phyloP scores from a whole-genome alignment of 2,113 vertebrate genomes.

The Callipepla squamata region DNA sequence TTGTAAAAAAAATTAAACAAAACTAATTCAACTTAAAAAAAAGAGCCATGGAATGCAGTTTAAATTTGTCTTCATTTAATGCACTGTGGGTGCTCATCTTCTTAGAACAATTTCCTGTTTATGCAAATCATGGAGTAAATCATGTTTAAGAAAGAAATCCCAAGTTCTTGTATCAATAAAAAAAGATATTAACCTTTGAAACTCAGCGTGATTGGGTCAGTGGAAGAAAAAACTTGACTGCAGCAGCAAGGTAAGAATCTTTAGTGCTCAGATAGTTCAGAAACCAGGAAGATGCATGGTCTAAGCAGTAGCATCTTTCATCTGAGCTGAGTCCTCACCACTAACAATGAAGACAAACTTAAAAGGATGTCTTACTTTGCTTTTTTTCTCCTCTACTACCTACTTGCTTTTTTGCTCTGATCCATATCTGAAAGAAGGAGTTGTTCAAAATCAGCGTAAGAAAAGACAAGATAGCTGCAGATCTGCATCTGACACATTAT shows the following conservation, averaged over 20 bases:
- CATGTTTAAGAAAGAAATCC: neutral
- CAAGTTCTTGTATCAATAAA: neutral
- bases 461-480: neutral
- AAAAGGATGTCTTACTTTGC: neutral
- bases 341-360: neutral
- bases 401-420: slow-evolving; percentile 41
- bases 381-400: neutral
- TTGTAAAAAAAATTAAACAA: neutral
- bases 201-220: neutral
- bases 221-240: neutral
- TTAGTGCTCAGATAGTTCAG: neutral
- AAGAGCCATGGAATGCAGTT: neutral
- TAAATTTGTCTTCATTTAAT: neutral
- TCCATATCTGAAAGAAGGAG: slow-evolving; percentile 22
- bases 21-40: neutral
- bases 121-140: neutral
- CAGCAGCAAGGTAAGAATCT: neutral
- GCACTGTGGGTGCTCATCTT: neutral
- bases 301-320: slow-evolving; percentile 13
- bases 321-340: neutral
- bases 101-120: neutral
- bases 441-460: slow-evolving; percentile 28
- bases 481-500: slow-evolving; percentile 15
- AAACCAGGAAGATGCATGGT: neutral
- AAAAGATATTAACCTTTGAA: neutral